Evolutionary conservation across 1,140 invertebrate species (phyloP).

Genomic region (Cotesia vestalis): DNA sequence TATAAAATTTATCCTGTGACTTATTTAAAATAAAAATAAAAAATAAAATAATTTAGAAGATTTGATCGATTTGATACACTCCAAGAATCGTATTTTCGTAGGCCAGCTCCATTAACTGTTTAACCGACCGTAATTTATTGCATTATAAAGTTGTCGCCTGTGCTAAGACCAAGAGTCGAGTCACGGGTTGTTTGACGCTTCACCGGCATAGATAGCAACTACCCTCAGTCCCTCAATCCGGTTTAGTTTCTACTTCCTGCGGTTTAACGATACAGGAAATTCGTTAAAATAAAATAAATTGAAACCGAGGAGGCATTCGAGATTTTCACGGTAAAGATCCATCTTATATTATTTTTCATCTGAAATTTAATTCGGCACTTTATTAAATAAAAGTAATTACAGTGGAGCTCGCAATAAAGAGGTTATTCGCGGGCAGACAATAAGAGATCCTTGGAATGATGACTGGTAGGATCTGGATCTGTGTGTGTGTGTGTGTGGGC

Average conservation of each 20-base stretch:
- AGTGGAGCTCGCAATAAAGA: too few relatives aligned
- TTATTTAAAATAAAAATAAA: too few relatives aligned
- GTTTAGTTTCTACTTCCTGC: not conserved
- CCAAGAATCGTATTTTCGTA: constrained; percentile 30
- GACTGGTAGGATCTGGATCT: too few relatives aligned
- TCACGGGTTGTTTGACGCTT: constrained; percentile 33
- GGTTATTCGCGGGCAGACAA: too few relatives aligned
- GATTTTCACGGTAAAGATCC: too few relatives aligned
- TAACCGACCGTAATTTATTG: constrained; percentile 56
- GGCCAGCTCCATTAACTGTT: constrained; percentile 55
- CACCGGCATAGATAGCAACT: constrained; percentile 10
- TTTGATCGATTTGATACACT: constrained; percentile 23
- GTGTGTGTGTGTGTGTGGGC: too few relatives aligned
- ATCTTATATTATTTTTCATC: too few relatives aligned
- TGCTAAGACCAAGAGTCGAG: constrained; percentile 25
- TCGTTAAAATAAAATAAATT: not conserved
- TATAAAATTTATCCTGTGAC: too few relatives aligned
- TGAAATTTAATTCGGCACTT: not conserved
- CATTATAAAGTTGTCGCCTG: constrained; percentile 48
- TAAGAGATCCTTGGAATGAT: too few relatives aligned
- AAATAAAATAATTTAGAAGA: constrained; percentile 11
- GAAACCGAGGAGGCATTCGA: too few relatives aligned
- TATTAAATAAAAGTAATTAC: not conserved
- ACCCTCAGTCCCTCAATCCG: not conserved
- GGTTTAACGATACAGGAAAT: constrained; percentile 18